These are phyloP conservation scores for Thaumetopoea pityocampa DNA, from an alignment of 1,140 invertebrate genomes.

Conservation along the genomic window DNA sequence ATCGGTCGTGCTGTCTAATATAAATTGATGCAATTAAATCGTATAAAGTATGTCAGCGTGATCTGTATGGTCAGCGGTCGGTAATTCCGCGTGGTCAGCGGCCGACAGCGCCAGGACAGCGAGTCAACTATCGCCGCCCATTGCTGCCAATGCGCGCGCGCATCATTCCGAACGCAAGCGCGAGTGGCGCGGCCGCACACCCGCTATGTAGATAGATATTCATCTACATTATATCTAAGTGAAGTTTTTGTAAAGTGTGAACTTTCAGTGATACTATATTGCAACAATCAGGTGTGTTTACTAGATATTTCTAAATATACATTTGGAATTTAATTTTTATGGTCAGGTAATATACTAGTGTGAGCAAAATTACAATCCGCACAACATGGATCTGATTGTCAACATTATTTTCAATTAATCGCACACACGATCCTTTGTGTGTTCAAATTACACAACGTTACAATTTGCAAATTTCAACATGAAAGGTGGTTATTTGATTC, in stretches of 20 bases:
- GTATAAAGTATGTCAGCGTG: conserved; percentile 4
- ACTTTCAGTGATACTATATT: conserved; percentile 18
- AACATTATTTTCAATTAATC: too few relatives aligned
- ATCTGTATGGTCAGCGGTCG: conserved; percentile 26
- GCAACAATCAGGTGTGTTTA: conserved; percentile 17
- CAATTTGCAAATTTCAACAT: too few relatives aligned
- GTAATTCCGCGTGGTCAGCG: too few relatives aligned
- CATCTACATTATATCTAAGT: conserved; percentile 34
- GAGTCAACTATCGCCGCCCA: conserved; percentile 40
- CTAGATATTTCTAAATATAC: neutral
- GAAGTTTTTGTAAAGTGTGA: conserved; percentile 47
- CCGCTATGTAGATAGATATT: conserved; percentile 20
- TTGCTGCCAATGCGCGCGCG: conserved; percentile 41
- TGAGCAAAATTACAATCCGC: too few relatives aligned
- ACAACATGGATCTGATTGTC: too few relatives aligned
- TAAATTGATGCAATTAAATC: conserved; percentile 8
- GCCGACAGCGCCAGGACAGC: conserved; percentile 60
- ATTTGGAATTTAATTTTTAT: neutral
- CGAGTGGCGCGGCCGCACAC: conserved; percentile 39
- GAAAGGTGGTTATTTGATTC: too few relatives aligned
- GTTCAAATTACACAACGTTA: too few relatives aligned
- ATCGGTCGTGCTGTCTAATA: conserved; percentile 1
- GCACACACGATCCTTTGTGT: too few relatives aligned
- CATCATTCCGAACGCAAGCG: conserved; percentile 47
- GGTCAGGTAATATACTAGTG: neutral